Base-by-base conservation (phyloP, 1,140 invertebrate genomes). In the Drosophila pseudoananassae region DNA sequence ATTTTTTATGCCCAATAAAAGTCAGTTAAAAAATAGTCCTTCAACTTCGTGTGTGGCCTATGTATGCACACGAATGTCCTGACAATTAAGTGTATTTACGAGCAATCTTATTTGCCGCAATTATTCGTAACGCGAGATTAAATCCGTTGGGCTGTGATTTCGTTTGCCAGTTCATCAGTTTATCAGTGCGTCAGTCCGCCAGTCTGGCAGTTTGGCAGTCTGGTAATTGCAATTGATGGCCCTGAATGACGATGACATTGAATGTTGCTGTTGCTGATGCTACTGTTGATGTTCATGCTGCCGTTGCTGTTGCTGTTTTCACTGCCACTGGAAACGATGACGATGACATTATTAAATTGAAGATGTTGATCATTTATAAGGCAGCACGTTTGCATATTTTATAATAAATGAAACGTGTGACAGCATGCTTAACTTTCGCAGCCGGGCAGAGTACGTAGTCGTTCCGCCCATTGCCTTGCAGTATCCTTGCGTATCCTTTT, bases 361-460 rank as follows among this genome's bases (percentile, higher is more conserved):
- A 87, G 72, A 80, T 82, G 73, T 70, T 82, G 73, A 82, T 85
- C 73, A 81, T 71, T 80, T 75, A 71, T 76, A 70, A 68, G 58
- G 51, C 65, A 66, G 50, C 74, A 61, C 57, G 68, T 71, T 78
- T 87, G 83, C 83, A 85, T 85, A 85, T 85, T 85, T 85, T 82
- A 85, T 85, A 78, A 82, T 87, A 85, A 87, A 87, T 85, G 82
- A 87, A 85, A 81, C 82, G 81, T 77, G 82, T 84, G 81, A 87
- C 80, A 85, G 82, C 81, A 87, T 87, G 82, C 83, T 84, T 81
- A 81, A 84, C 82, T 81, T 77, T 63, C 46, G 58, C 47, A 65
- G 59, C 70, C 50, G 55, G 53, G 69, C 6, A n/a, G 52, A 54
- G 46, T 7, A 6, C 6, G 25, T 27, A 27, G 5, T 23, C 57